Base-by-base conservation (phyloP, 2,888 invertebrate species). In the Ethmia dodecea region DNA sequence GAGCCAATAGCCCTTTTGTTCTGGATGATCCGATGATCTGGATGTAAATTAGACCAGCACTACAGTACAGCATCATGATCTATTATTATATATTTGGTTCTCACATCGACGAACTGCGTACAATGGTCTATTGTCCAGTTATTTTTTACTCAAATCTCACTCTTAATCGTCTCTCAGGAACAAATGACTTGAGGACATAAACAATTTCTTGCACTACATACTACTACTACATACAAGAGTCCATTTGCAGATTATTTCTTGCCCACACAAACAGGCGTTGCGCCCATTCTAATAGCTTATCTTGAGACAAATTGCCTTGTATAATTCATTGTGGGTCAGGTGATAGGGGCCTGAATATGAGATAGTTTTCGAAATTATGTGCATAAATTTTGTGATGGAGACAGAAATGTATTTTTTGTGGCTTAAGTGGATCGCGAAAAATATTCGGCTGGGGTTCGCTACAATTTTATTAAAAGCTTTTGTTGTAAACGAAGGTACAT, bases 281-380 rank as follows among this genome's bases (percentile, higher is more conserved):
- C 58, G 57, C 52, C 52, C 45, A 45, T 49, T 49, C 57, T n/a
- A 69, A 72, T 74, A 70, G 61, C 62, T 66, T 75, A 65, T 70
- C 65, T 61, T 43, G 39, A 55, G 64, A 67, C 73, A 74, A 74
- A 75, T 73, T 65, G 68, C 57, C 52, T 49, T 68, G 73, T 73
- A 70, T 74, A 73, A 75, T 76, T 75, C 75, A 76, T 73, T 58
- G 63, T 60, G 73, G 70, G 57, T 52, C 60, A 69, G 74, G 73
- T 71, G 70, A 72, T 69, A 66, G 60, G 71, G 73, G 63, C 62
- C 52, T 56, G 58, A 60, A 55, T 59, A 27, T 13, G 12, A 10
- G 20, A 60, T 54, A 46, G 45, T 43, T 36, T 44, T 50, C 47
- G 54, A 68, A 70, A 70, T 70, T 73, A 70, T 73, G 68, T 63